A percentile compares a stretch with the other conserved stretches of the same genome.
phyloP scores from a whole-genome alignment of 2,888 invertebrate genomes.

The Hypsopygia costalis region DNA sequence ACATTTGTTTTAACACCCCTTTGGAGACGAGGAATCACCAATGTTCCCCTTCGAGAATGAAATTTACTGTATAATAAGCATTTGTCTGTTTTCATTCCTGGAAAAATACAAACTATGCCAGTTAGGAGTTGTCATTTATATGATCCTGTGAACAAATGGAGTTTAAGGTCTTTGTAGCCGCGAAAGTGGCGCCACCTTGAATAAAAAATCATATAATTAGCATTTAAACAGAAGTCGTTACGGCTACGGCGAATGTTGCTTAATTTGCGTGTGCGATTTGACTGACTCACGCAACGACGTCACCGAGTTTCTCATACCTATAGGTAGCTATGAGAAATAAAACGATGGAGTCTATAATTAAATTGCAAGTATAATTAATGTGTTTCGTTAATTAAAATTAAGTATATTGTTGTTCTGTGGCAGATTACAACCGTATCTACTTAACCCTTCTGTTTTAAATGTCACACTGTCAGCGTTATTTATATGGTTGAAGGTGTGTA shows the following conservation, averaged over 20 bases:
- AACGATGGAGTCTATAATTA: constrained; percentile 24
- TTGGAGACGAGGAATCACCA: constrained; percentile 46
- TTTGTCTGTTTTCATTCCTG: constrained; percentile 22
- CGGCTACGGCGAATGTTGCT: no score
- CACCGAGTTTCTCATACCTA: no score
- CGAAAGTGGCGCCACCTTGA: no score
- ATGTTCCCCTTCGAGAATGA: constrained; percentile 43
- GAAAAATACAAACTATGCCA: no score
- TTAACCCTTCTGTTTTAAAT: constrained; percentile 59
- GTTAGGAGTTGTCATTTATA: no score
- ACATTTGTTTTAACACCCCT: constrained; percentile 72
- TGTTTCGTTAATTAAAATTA: constrained; percentile 49
- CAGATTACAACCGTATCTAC: constrained; percentile 39
- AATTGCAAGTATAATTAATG: constrained; percentile 36
- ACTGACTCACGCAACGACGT: no score
- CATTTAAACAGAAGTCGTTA: no score
- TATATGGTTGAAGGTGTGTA: constrained; percentile 27
- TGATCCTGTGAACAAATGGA: no score
- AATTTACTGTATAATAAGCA: constrained; percentile 43
- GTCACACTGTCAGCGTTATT: constrained; percentile 43
- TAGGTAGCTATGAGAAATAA: no score
- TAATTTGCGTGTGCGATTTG: no score
- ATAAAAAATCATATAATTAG: no score
- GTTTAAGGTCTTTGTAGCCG: no score
- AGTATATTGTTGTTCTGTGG: constrained; percentile 45